Base-by-base conservation (phyloP, 1,140 invertebrate species). In the Nephotettix cincticeps region DNA sequence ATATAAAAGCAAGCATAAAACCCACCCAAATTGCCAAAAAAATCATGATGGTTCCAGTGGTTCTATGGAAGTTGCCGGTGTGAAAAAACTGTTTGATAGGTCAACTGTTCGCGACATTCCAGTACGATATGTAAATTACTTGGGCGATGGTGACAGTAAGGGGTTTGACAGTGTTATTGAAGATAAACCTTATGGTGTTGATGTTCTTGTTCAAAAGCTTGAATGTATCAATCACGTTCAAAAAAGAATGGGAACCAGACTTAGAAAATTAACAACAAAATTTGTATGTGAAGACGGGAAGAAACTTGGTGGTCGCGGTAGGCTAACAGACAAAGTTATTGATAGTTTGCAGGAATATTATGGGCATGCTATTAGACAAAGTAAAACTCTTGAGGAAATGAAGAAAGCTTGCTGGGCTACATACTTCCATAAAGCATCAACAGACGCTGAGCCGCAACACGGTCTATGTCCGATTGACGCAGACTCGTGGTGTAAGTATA, bases 1-100 rank as follows among this genome's bases (percentile, higher is more conserved):
- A 43, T 72, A 64, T 72, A 43, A 43, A 23, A 30, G 27, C 23
- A 13, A 25, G 30, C n/a, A 17, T 13, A 40, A 66, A 40, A 14
- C 3, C 32, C 28, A 66, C 14, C 68, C 61, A 45, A 43, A 65
- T 69, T 76, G 75, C 63, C 17, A 61, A 25, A 67, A 21, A 25
- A 76, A 76, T 71, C 70, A 73, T 66, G 19, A 27, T 43, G 74
- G 72, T 58, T 73, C 68, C 23, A 73, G 72, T 70, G 75, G 70
- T 30, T 70, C 66, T 67, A 76, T 75, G 75, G 75, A 76, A 63
- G 51, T 56, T 27, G 29, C 25, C 17, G 45, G 45, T 1, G 29
- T 56, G 17, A 29, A n/a, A 23, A 19, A 56, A 32, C 21, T 36
- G 45, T 71, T 66, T 30, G 28, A 32, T 17, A 36, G 28, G 30